Conservation (phyloP, 2,797 vertebrate genomes). For the Melanogrammus aeglefinus region DNA sequence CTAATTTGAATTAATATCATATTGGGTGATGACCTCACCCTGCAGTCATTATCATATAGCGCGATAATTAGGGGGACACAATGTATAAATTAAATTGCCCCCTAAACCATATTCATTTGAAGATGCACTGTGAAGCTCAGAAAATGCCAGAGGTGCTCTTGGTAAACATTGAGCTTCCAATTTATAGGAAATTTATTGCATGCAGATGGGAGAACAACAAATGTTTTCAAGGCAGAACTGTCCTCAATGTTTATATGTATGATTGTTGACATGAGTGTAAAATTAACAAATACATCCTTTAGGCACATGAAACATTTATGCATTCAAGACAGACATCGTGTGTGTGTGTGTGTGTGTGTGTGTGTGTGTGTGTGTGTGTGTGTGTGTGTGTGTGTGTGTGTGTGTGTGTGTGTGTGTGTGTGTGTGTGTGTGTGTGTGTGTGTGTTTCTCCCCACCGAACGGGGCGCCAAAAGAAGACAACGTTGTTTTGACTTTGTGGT, state of each 20-base stretch:
- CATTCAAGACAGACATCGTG: neutral
- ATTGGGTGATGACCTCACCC: neutral
- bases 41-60: neutral
- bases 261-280: too few species aligned
- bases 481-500: too few species aligned
- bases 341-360: constrained; percentile 6
- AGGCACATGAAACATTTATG: neutral
- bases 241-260: neutral
- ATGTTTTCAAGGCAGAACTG: neutral
- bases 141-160: too few species aligned
- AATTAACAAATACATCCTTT: too few species aligned
- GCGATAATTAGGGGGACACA: too few species aligned
- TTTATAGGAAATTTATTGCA: too few species aligned
- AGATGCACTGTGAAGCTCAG: too few species aligned
- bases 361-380: constrained; percentile 7
- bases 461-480: too few species aligned
- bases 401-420: neutral
- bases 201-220: neutral
- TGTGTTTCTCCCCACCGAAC: too few species aligned
- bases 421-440: constrained; percentile 5
- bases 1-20: neutral
- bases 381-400: constrained; percentile 7
- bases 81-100: too few species aligned
- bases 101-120: too few species aligned
- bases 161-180: too few species aligned